Evolutionary conservation across 2,113 vertebrate genomes (phyloP), one percentile per base, ranked within the genome.

Genomic region (Lanius ludovicianus): DNA sequence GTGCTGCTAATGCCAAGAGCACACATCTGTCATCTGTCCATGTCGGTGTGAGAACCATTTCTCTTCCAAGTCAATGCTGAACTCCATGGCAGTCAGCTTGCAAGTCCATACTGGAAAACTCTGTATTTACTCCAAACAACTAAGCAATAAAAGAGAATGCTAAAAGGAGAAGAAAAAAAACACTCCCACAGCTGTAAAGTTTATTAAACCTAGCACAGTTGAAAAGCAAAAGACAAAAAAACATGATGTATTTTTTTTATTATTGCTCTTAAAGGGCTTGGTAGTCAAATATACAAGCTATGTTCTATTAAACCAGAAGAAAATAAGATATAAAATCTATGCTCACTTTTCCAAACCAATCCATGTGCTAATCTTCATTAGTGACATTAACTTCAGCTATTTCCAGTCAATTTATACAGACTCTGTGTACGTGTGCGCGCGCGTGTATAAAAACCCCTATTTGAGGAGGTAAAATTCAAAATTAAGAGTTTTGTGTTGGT

Each of bases 211-310:
- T 92, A 82, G 27, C 67, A 46, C 28, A 50, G 95, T 93, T 91
- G 94, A 93, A 96, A 97, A 97, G 95, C 85, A 97, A 97, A 95
- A 95, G 89, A 91, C 89, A 0, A 88, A 96, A 96, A 97, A 95
- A 37, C 93, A 76, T 71, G 82, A 95, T 96, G 94, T 91, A 96
- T 89, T 96, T 96, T 88, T 91, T 97, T 97, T 98, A 98, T 98
- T 98, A 98, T 98, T 98, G 98, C 98, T 98, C 96, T 98, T 96
- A 84, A 94, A 98, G 96, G 97, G 95, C 96, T 94, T 76, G 87
- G 93, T 92, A 87, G 70, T 95, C 84, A 87, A 96, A 95, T 87
- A 95, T 96, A 92, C 92, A 94, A 94, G 95, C 95, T 96, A 95
- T 92, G 87, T 81, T 90, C 83, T 74, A 90, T 91, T 95, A 91